Conservation (phyloP, 2,113 vertebrate species). For the Balaenoptera acutorostrata region DNA sequence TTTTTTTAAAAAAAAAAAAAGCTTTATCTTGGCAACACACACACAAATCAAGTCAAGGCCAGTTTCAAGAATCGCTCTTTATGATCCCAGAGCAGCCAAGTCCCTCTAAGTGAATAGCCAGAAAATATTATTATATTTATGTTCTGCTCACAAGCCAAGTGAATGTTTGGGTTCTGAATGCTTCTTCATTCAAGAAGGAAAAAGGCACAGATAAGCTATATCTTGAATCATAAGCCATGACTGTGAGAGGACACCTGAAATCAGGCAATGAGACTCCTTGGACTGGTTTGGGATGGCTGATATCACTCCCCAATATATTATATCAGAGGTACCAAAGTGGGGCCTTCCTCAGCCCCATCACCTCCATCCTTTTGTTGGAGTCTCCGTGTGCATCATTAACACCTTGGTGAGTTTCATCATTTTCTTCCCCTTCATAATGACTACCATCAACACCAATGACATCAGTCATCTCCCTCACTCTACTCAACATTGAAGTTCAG, state of each 20-base stretch:
- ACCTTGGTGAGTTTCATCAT: background rate
- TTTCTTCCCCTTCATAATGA: background rate
- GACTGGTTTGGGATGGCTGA: background rate
- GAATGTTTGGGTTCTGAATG: background rate
- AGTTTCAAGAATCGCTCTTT: conserved; percentile 6
- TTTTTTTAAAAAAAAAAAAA: background rate
- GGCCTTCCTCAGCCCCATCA: background rate
- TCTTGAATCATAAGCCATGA: background rate
- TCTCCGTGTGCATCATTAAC: background rate
- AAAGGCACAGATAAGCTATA: background rate
- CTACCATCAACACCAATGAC: background rate
- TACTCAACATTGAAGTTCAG: background rate
- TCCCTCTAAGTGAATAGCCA: background rate
- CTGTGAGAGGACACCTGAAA: background rate
- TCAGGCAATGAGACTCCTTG: background rate
- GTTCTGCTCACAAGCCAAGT: background rate
- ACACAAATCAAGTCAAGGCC: background rate
- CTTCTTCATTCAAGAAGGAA: conserved; percentile 21
- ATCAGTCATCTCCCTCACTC: background rate
- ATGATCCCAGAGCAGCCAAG: background rate
- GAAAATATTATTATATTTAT: background rate
- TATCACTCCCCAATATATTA: background rate
- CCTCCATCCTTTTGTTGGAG: background rate
- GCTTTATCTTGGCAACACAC: background rate
- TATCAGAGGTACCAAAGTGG: background rate